These are phyloP conservation scores for Numenius phaeopus DNA, from an alignment of 2,797 vertebrate genomes.

Conservation along the genomic window DNA sequence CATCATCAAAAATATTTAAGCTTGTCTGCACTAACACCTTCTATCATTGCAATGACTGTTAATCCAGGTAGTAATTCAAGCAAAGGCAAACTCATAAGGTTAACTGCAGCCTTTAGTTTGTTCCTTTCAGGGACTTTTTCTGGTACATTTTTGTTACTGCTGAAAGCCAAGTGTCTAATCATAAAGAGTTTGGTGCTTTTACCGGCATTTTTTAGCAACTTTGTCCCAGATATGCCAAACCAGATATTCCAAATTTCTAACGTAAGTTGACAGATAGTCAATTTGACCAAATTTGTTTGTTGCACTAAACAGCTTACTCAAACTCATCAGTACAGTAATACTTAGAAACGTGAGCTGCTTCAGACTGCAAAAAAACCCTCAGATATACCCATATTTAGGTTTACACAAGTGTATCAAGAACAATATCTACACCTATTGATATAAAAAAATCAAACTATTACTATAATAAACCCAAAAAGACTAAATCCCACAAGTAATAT, in stretches of 20 bases:
- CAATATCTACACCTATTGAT: neutral
- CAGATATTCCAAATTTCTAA: neutral
- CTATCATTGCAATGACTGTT: neutral
- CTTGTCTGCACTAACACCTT: neutral
- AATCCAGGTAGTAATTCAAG: neutral
- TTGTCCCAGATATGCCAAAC: neutral
- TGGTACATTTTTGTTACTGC: neutral
- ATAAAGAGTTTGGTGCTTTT: neutral
- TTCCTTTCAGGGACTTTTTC: neutral
- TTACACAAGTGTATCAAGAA: neutral
- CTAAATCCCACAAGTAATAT: neutral
- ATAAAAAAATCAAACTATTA: neutral
- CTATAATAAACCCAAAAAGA: neutral
- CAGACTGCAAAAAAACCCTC: neutral
- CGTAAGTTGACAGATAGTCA: neutral
- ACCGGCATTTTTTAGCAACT: neutral
- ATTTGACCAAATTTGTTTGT: neutral
- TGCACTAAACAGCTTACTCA: neutral
- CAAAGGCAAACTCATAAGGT: neutral
- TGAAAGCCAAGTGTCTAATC: neutral
- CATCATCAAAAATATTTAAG: neutral
- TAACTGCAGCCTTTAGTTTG: neutral
- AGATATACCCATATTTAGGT: neutral
- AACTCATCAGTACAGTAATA: neutral
- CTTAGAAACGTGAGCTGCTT: rapidly evolving